phyloP scores from a whole-genome alignment of 2,888 invertebrate genomes.

The Leucania comma region DNA sequence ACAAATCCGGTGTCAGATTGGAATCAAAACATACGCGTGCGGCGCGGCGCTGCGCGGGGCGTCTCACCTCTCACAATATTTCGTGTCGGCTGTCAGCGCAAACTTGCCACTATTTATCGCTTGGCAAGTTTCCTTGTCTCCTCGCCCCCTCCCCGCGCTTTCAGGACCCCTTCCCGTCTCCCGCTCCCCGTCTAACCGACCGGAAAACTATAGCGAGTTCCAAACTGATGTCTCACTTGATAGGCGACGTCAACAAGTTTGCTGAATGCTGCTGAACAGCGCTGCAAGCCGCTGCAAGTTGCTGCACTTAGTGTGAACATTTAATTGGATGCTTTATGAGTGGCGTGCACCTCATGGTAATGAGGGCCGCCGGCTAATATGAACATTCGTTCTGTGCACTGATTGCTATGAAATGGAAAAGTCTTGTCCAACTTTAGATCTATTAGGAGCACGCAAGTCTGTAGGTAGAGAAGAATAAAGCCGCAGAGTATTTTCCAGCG shows the following conservation, averaged over 20 bases:
- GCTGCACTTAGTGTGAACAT: conserved; percentile 49
- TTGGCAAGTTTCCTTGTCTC: conserved; percentile 67
- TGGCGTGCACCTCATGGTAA: conserved; percentile 31
- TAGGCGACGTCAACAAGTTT: conserved; percentile 71
- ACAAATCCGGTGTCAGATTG: conserved; percentile 61
- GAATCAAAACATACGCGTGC: conserved; percentile 68
- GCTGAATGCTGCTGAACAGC: conserved; percentile 39
- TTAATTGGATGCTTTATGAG: conserved; percentile 53
- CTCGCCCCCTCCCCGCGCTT: conserved; percentile 33
- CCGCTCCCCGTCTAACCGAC: conserved; percentile 57
- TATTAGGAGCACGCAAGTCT: conserved; percentile 20
- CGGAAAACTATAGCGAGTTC: conserved; percentile 73
- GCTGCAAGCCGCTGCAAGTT: conserved; percentile 50
- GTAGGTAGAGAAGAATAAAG: too few species aligned
- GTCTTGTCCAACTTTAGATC: conserved; percentile 10
- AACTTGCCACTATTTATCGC: conserved; percentile 74
- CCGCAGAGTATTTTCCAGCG: not conserved
- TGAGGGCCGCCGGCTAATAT: conserved; percentile 26
- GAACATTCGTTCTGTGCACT: conserved; percentile 9
- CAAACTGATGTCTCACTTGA: conserved; percentile 73
- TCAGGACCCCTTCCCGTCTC: conserved; percentile 9
- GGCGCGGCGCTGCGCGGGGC: conserved; percentile 50
- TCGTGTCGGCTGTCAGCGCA: conserved; percentile 72
- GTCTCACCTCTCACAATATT: conserved; percentile 68
- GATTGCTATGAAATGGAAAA: conserved; percentile 36